Percentiles rank a stretch among this genome's conserved stretches.
Conservation (phyloP, 2,113 vertebrate genomes). For the Phoenicopterus ruber region DNA sequence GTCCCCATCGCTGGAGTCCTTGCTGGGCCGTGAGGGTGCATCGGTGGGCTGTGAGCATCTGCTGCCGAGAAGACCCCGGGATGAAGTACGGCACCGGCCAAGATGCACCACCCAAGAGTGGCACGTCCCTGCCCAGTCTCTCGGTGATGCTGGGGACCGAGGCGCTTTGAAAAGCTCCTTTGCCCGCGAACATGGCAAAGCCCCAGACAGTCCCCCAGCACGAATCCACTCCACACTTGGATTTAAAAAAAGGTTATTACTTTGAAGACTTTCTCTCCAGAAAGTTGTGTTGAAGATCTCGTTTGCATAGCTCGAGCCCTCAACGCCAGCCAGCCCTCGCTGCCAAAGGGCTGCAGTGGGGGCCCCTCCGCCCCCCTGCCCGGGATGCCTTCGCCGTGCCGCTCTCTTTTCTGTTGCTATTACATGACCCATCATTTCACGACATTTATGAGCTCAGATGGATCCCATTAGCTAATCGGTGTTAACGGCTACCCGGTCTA, state of each 20-base stretch:
- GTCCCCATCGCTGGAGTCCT: not conserved
- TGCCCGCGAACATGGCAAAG: rapidly evolving
- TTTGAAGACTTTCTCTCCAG: not conserved
- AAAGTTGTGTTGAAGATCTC: not conserved
- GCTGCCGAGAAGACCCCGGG: not conserved
- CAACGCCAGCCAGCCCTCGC: not conserved
- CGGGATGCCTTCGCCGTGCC: not conserved
- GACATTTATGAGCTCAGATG: not conserved
- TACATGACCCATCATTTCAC: not conserved
- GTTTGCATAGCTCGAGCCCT: not conserved
- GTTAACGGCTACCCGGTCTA: not conserved
- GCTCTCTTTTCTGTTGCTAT: not conserved
- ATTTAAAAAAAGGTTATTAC: not conserved
- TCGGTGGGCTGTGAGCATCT: rapidly evolving
- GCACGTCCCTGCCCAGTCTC: not conserved
- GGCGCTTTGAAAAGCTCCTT: not conserved
- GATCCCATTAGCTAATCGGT: not conserved
- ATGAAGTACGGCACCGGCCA: not conserved
- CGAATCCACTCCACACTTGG: rapidly evolving
- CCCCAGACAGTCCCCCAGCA: not conserved
- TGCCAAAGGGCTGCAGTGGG: not conserved
- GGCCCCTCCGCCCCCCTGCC: not conserved
- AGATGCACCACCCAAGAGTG: not conserved
- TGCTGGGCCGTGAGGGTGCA: not conserved
- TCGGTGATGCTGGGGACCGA: not conserved